Conservation (phyloP, 1,140 invertebrate species). For the Caenorhabditis briggsae region DNA sequence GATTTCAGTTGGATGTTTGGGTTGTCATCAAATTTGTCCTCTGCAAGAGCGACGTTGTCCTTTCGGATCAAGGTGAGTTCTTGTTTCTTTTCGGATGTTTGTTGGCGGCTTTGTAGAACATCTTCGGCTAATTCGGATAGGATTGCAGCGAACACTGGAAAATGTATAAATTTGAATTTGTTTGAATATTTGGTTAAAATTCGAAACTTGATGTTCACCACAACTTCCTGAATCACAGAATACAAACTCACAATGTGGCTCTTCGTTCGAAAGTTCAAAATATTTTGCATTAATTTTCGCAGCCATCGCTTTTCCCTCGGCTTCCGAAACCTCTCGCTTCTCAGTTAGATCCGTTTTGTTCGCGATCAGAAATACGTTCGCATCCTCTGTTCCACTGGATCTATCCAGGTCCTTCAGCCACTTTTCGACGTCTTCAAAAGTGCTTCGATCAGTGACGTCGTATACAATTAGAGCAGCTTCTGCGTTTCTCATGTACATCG, state of each 20-base stretch:
- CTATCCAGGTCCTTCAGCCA: slow-evolving; percentile 62
- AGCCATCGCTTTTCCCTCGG: slow-evolving; percentile 62
- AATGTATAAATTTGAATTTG: neutral
- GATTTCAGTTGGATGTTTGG: slow-evolving; percentile 7
- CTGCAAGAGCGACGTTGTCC: slow-evolving; percentile 5
- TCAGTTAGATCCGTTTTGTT: slow-evolving; percentile 61
- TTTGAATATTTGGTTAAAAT: too few species aligned
- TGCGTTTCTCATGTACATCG: slow-evolving; percentile 91
- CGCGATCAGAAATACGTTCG: slow-evolving; percentile 58
- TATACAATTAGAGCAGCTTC: slow-evolving; percentile 98
- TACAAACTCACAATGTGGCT: slow-evolving; percentile 58
- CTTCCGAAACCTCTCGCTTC: slow-evolving; percentile 58
- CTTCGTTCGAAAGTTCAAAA: slow-evolving; percentile 51
- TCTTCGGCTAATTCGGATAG: slow-evolving; percentile 38
- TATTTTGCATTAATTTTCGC: slow-evolving; percentile 57
- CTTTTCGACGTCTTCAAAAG: slow-evolving; percentile 64
- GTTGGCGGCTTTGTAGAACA: slow-evolving; percentile 15
- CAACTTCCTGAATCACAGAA: neutral
- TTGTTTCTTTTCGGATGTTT: slow-evolving; percentile 38
- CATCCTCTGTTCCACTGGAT: slow-evolving; percentile 58
- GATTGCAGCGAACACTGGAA: slow-evolving; percentile 57
- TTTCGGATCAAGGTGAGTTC: slow-evolving; percentile 13
- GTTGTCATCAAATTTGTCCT: slow-evolving; percentile 12
- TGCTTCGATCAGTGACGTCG: slow-evolving; percentile 89
- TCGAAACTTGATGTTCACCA: neutral